A percentile compares a stretch with the other conserved stretches of the same genome.
These are phyloP conservation scores for Syrista parreyssii DNA, from an alignment of 2,888 invertebrate species.

Conservation along the genomic window DNA sequence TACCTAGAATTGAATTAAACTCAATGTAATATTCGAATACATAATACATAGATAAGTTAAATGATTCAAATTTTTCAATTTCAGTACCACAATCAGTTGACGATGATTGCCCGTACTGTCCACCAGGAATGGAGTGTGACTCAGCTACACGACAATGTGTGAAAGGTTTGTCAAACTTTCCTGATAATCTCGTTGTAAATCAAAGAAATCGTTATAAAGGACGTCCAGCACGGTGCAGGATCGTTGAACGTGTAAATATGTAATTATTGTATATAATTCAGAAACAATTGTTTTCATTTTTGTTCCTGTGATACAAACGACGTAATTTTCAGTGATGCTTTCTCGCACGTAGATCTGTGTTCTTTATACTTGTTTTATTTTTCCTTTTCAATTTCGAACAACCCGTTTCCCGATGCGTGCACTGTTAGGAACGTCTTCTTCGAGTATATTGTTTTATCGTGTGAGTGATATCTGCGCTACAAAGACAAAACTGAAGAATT, in stretches of 20 bases:
- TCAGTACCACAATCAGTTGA: conserved; percentile 25
- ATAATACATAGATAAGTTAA: neutral
- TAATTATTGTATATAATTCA: conserved; percentile 56
- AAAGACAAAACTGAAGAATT: neutral
- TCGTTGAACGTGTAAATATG: conserved; percentile 53
- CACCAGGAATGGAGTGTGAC: conserved; percentile 82
- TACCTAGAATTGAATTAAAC: conserved; percentile 52
- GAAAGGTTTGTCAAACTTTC: conserved; percentile 73
- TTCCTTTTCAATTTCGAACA: conserved; percentile 19
- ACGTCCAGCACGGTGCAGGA: neutral
- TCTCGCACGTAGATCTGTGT: neutral
- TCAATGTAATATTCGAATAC: neutral
- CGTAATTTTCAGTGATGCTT: neutral
- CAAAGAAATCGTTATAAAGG: neutral
- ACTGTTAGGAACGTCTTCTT: neutral
- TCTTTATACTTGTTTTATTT: conserved; percentile 1
- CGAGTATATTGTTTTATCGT: neutral
- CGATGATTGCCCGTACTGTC: conserved; percentile 72
- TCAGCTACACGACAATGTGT: conserved; percentile 84
- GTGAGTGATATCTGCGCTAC: neutral
- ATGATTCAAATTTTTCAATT: neutral
- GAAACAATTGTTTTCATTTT: neutral
- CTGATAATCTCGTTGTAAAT: neutral
- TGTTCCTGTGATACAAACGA: neutral
- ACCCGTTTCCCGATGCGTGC: neutral